These are phyloP conservation scores for Apamea epomidion DNA, from an alignment of 2,888 invertebrate species.

Conservation along the genomic window DNA sequence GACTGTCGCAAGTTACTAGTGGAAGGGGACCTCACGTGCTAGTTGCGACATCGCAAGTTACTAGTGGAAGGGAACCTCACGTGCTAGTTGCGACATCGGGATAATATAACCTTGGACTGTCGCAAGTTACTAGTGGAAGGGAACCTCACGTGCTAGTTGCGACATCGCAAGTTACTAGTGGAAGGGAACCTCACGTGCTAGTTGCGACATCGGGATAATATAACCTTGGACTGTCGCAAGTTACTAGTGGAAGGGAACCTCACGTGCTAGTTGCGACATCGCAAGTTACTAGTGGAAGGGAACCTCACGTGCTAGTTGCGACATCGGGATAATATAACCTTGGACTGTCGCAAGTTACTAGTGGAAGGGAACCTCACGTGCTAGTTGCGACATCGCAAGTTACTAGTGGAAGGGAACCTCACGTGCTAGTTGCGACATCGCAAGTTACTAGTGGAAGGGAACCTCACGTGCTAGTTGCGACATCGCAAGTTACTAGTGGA, in stretches of 20 bases:
- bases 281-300: not conserved
- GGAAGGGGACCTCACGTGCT: not conserved
- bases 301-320: not conserved
- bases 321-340: not conserved
- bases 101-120: not conserved
- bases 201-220: not conserved
- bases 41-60: not conserved
- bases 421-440: not conserved
- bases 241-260: no score
- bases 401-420: no score
- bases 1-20: not conserved
- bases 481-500: not conserved
- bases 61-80: no score
- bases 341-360: not conserved
- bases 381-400: not conserved
- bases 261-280: not conserved
- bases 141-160: not conserved
- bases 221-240: not conserved
- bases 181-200: not conserved
- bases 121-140: not conserved
- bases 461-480: not conserved
- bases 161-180: not conserved
- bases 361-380: not conserved
- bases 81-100: not conserved
- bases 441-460: not conserved